phyloP scores from a whole-genome alignment of 2,888 invertebrate species.

The Crioceris asparagi region DNA sequence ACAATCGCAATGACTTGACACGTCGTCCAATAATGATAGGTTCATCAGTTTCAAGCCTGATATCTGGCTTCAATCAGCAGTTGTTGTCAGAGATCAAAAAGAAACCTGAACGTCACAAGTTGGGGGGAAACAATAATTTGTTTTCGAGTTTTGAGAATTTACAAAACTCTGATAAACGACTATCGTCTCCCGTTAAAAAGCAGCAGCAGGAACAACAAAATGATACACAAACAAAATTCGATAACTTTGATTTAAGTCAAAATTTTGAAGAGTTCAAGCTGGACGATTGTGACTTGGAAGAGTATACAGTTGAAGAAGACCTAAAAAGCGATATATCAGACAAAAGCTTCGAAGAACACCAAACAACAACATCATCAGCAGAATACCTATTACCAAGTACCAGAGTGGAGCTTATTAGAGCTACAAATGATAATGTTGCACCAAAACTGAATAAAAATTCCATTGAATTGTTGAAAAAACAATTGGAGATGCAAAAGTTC shows the following conservation, averaged over 20 bases:
- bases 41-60: conserved; percentile 47
- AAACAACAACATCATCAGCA: conserved; percentile 6
- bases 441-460: conserved; percentile 28
- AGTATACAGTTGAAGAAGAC: conserved; percentile 29
- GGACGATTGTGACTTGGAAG: conserved; percentile 56
- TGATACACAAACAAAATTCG: conserved; percentile 28
- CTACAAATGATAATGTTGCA: conserved; percentile 23
- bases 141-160: conserved; percentile 37
- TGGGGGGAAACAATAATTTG: conserved; percentile 26
- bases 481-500: conserved; percentile 36
- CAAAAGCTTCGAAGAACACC: conserved; percentile 6
- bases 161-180: conserved; percentile 35
- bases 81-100: conserved; percentile 48
- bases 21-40: conserved; percentile 51
- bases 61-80: conserved; percentile 37
- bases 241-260: conserved; percentile 58
- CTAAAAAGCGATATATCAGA: conserved; percentile 16
- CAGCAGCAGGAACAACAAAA: conserved; percentile 10
- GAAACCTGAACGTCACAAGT: conserved; percentile 24
- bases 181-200: no score
- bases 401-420: conserved; percentile 28
- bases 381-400: conserved; percentile 15
- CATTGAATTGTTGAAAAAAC: conserved; percentile 32
- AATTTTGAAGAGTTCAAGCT: conserved; percentile 73
- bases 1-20: conserved; percentile 38